Percentiles rank a stretch among this genome's conserved stretches.
Evolutionary conservation across 1,140 invertebrate genomes (phyloP).

Genomic region (Carposina sasakii): DNA sequence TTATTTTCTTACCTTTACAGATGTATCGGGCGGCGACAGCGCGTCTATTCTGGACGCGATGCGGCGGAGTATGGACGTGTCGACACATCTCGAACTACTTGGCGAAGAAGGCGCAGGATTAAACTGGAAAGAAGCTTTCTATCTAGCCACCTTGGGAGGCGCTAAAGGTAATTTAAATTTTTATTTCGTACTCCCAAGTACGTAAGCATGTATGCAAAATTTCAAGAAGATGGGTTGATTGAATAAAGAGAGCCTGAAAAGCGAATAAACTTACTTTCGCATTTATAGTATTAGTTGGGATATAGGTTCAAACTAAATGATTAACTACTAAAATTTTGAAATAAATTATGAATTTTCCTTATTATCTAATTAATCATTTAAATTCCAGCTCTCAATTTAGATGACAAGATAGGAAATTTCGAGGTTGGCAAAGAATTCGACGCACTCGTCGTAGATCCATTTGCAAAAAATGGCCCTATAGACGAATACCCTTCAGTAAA

Average conservation of each 20-base stretch:
- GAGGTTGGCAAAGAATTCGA: slow-evolving; percentile 88
- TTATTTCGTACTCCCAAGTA: too few species aligned
- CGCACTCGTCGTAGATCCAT: slow-evolving; percentile 81
- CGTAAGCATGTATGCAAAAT: too few species aligned
- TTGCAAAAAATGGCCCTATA: slow-evolving; percentile 71
- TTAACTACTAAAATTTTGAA: too few species aligned
- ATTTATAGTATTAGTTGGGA: too few species aligned
- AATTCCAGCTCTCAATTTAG: slow-evolving; percentile 81
- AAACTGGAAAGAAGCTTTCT: slow-evolving; percentile 85
- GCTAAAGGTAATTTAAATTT: slow-evolving; percentile 80
- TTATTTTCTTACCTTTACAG: slow-evolving; percentile 53
- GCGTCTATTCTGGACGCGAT: slow-evolving; percentile 85
- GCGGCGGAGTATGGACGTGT: slow-evolving; percentile 80
- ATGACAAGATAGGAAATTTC: slow-evolving; percentile 85
- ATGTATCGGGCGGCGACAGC: slow-evolving; percentile 87
- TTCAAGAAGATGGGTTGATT: too few species aligned
- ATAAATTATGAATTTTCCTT: too few species aligned
- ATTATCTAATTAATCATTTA: background rate
- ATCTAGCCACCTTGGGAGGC: slow-evolving; percentile 89
- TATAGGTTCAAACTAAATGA: too few species aligned
- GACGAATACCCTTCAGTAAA: slow-evolving; percentile 59
- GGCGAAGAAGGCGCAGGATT: slow-evolving; percentile 64
- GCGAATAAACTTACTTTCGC: too few species aligned
- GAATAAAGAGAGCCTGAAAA: too few species aligned
- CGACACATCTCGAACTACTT: slow-evolving; percentile 75